Base-by-base conservation (phyloP, 2,797 vertebrate genomes). In the Sciurus vulgaris region DNA sequence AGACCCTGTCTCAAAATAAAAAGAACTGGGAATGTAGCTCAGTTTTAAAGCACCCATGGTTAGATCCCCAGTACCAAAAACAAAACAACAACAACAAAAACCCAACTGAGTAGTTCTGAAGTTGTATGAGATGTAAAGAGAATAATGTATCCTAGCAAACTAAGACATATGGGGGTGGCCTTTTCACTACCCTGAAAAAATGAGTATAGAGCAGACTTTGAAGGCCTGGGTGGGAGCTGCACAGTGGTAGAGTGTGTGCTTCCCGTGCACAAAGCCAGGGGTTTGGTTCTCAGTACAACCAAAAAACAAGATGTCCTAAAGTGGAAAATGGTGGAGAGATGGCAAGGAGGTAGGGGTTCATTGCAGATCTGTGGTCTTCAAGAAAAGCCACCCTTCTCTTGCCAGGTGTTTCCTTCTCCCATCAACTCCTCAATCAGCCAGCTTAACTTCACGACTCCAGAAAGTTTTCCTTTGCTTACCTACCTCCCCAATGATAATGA, bases 391-490 rank as follows among this genome's bases (percentile, higher is more conserved):
- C 56, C 47, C 51, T 77, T 82, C 22, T 76, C 44, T 72, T 77
- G 44, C 13, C 26, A 38, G 28, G 15, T 33, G 26, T 22, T 79
- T 86, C 38, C 63, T 38, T 94, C 44, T 74, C 72, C 70, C 28
- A 47, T 28, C 41, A 79, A 33, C 11, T 86, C 41, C 51, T 91
- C 44, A 86, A 41, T 56, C 24, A 38, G 28, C 35, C 63, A 61
- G 44, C 33, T 67, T 88, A 49, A 61, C 30, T 73, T 87, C 49
- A 72, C n/a, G 22, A 61, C 33, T 14, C 17, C 91, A 8, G 77
- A 81, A 93, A 83, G 10, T 77, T 94, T 81, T 95, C 35, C 44
- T 91, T 94, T 94, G 33, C 38, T 95, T 94, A 74, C 10, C 44
- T 93, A 78, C 22, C 26, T 87, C 92, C 59, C 54, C 63, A 88